Evolutionary conservation across 1,140 invertebrate genomes (phyloP).

Genomic region (Megalonaias nervosa): DNA sequence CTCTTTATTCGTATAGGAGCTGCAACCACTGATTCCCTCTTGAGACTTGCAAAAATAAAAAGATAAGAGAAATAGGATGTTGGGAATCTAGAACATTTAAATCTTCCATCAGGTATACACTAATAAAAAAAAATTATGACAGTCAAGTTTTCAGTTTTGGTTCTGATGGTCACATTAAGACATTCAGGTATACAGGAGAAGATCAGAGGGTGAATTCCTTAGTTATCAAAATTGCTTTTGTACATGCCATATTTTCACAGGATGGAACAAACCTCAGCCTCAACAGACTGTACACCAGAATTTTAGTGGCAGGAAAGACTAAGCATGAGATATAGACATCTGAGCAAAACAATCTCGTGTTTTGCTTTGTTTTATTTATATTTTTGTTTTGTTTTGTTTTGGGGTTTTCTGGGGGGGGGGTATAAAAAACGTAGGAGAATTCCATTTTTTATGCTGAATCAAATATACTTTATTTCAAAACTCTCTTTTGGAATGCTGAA

Average conservation of each 20-base stretch:
- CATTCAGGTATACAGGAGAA: neutral
- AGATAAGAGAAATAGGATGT: too few species aligned
- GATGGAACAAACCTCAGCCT: conserved; percentile 11
- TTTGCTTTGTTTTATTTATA: too few species aligned
- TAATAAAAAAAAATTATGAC: neutral
- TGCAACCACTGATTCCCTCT: too few species aligned
- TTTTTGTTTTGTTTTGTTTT: too few species aligned
- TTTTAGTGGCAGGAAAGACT: conserved; percentile 23
- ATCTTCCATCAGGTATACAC: neutral
- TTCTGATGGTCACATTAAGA: neutral
- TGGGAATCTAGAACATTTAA: neutral
- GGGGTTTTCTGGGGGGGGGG: too few species aligned
- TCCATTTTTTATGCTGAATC: too few species aligned
- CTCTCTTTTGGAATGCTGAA: too few species aligned
- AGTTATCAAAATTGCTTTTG: conserved; percentile 3
- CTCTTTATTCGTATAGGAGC: too few species aligned
- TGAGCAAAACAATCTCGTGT: neutral
- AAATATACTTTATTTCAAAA: too few species aligned
- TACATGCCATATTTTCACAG: neutral
- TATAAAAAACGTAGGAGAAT: too few species aligned
- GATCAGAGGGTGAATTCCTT: conserved; percentile 1
- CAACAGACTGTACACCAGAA: neutral
- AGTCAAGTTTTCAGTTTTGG: too few species aligned
- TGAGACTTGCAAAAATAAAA: too few species aligned
- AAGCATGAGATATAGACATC: conserved; percentile 2